Conservation (phyloP, 2,797 vertebrate genomes). For the Prionace glauca region DNA sequence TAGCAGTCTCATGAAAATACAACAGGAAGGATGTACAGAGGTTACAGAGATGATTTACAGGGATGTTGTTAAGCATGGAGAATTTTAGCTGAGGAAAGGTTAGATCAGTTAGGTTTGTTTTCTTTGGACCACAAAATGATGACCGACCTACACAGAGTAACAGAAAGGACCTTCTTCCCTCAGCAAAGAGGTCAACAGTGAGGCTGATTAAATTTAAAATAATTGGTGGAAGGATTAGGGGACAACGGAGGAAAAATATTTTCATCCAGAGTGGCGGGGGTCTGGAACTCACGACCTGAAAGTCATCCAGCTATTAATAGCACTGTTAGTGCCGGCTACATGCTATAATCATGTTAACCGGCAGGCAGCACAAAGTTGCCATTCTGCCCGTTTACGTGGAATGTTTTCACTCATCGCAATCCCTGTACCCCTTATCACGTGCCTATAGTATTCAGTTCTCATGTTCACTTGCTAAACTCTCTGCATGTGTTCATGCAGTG, state of each 20-base stretch:
- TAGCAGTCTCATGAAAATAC: too few relatives aligned
- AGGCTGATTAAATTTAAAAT: neutral
- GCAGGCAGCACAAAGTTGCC: neutral
- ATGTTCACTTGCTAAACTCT: neutral
- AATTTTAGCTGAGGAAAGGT: too few relatives aligned
- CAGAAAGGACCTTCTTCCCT: neutral
- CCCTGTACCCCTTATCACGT: neutral
- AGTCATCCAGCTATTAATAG: neutral
- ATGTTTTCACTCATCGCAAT: neutral
- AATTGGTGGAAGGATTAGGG: neutral
- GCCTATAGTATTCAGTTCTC: neutral
- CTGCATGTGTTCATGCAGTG: neutral
- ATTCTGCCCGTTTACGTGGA: neutral
- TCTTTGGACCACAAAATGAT: neutral
- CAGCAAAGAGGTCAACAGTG: neutral
- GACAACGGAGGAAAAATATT: neutral
- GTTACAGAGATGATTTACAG: too few relatives aligned
- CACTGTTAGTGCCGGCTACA: neutral
- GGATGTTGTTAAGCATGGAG: too few relatives aligned
- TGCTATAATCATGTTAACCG: neutral
- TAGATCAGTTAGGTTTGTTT: too few relatives aligned
- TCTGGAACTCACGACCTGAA: neutral
- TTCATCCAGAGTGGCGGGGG: neutral
- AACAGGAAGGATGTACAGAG: too few relatives aligned
- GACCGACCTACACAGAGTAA: neutral